phyloP scores from a whole-genome alignment of 2,888 invertebrate species.

The Tribolium freemani region DNA sequence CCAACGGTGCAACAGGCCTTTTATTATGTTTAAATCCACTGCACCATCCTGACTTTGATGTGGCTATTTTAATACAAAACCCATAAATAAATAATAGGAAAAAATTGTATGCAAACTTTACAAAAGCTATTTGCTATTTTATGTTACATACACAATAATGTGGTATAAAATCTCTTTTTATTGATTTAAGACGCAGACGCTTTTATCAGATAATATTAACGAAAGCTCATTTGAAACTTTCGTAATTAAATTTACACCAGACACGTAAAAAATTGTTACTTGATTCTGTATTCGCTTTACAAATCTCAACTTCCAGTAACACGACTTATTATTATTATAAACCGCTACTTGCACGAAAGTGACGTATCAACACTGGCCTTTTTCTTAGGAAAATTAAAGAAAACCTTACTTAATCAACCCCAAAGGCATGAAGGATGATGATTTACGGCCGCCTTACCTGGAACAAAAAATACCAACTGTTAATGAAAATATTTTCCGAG shows the following conservation, averaged over 20 bases:
- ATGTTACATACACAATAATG: background rate
- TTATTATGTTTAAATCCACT: constrained; percentile 10
- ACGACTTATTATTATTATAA: constrained; percentile 29
- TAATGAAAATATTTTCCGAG: background rate
- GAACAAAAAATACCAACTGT: constrained; percentile 6
- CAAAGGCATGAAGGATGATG: constrained; percentile 9
- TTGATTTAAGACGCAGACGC: background rate
- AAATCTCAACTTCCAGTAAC: constrained; percentile 27
- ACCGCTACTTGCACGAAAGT: constrained; percentile 10
- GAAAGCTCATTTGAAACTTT: constrained; percentile 31
- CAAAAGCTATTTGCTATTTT: background rate
- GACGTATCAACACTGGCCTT: constrained; percentile 6
- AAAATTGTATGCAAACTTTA: background rate
- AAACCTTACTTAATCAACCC: constrained; percentile 18
- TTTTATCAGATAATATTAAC: constrained; percentile 1
- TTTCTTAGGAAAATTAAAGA: constrained; percentile 6
- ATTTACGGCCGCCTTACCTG: constrained; percentile 26
- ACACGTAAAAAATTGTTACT: constrained; percentile 37
- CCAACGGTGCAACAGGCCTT: constrained; percentile 23
- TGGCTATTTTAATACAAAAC: background rate
- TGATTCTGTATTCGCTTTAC: constrained; percentile 30
- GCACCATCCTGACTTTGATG: constrained; percentile 4
- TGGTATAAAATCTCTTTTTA: background rate
- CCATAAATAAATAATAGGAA: background rate
- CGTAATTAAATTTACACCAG: constrained; percentile 38